phyloP scores from a whole-genome alignment of 2,888 invertebrate species.

The Alentia gelatinosa region DNA sequence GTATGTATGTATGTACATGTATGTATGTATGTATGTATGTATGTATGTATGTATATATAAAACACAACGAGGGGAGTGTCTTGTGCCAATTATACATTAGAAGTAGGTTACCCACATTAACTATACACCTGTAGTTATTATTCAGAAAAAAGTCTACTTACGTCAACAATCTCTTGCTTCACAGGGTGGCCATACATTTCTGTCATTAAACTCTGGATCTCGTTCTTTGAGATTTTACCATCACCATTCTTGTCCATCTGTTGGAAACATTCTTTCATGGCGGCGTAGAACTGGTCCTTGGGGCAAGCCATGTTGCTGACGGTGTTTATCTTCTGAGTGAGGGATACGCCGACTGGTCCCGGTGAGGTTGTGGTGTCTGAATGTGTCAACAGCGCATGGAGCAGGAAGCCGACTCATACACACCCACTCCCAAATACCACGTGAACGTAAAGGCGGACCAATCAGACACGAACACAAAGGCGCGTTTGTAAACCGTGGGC shows the following conservation, averaged over 20 bases:
- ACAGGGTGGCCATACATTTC: background rate
- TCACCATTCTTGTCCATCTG: background rate
- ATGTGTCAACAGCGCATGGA: background rate
- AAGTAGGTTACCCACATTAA: too few species aligned
- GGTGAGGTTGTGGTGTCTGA: background rate
- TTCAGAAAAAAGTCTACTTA: background rate
- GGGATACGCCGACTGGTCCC: background rate
- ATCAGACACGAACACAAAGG: too few species aligned
- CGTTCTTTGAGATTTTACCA: background rate
- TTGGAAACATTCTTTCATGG: background rate
- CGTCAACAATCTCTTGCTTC: background rate
- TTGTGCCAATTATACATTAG: too few species aligned
- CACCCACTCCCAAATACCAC: background rate
- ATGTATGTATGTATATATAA: too few species aligned
- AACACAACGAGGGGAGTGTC: too few species aligned
- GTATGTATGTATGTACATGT: too few species aligned
- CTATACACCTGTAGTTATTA: too few species aligned
- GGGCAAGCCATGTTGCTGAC: background rate
- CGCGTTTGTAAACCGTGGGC: too few species aligned
- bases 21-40: too few species aligned
- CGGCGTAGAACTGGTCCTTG: background rate
- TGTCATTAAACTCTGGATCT: background rate
- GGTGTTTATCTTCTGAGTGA: background rate
- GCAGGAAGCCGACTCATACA: background rate
- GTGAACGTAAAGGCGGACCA: background rate